Percentiles rank a stretch among this genome's conserved stretches.
Evolutionary conservation across 2,888 invertebrate species (phyloP).

Genomic region (Drosophila maculinotata): DNA sequence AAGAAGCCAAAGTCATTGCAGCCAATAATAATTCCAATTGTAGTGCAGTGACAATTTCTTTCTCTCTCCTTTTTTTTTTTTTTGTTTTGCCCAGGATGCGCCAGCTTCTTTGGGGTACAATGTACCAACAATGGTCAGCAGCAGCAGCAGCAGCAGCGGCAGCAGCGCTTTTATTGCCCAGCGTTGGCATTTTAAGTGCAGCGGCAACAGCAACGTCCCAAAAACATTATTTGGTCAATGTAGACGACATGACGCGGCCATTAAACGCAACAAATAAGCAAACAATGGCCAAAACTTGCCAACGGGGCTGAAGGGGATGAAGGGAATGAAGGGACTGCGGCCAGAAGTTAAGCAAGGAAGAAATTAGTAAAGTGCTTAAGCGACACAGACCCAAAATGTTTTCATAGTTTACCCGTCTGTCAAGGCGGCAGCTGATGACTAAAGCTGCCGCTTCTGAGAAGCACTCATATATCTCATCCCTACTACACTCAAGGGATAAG

Average conservation of each 20-base stretch:
- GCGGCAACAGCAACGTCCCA: constrained; percentile 48
- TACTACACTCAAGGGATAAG: neutral
- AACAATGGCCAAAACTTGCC: constrained; percentile 61
- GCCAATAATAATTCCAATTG: constrained; percentile 83
- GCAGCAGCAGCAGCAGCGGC: constrained; percentile 25
- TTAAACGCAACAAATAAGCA: constrained; percentile 80
- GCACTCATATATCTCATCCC: neutral
- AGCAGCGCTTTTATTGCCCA: constrained; percentile 79
- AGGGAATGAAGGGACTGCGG: neutral
- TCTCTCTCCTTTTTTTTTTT: constrained; percentile 11
- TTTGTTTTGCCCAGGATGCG: constrained; percentile 48
- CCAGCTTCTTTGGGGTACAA: constrained; percentile 67
- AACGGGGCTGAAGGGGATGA: neutral
- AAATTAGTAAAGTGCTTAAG: constrained; percentile 53
- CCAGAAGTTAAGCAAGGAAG: constrained; percentile 38
- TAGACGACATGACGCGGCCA: constrained; percentile 79
- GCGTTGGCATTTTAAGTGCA: constrained; percentile 82
- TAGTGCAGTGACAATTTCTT: constrained; percentile 78
- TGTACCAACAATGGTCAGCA: constrained; percentile 80
- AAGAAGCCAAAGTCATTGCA: constrained; percentile 80
- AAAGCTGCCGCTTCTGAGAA: constrained; percentile 1
- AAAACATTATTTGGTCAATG: constrained; percentile 79
- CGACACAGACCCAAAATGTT: too few relatives aligned
- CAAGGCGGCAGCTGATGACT: constrained; percentile 1
- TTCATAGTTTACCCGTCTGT: constrained; percentile 8